phyloP scores from a whole-genome alignment of 2,113 vertebrate genomes.

The Scartelaos histophorus region DNA sequence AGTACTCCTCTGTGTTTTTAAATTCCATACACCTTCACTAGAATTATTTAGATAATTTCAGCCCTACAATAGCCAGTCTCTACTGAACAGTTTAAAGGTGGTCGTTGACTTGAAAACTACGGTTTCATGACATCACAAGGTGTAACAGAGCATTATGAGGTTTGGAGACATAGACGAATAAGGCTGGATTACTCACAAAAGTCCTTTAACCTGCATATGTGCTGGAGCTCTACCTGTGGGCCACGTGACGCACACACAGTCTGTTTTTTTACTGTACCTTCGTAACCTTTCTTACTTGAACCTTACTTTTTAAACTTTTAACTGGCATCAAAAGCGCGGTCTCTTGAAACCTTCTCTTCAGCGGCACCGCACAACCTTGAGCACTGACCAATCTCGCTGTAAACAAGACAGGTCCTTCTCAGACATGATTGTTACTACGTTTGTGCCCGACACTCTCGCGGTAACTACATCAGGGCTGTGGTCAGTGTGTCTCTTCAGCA shows the following conservation, averaged over 20 bases:
- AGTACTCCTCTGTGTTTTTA: too few species aligned
- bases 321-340: constrained; percentile 22
- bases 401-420: constrained; percentile 39
- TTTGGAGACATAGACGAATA: too few species aligned
- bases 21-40: too few species aligned
- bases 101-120: too few species aligned
- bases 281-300: not conserved
- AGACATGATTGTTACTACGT: constrained; percentile 46
- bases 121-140: too few species aligned
- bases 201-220: not conserved
- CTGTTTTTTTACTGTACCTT: not conserved
- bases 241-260: not conserved
- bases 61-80: too few species aligned
- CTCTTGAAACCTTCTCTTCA: constrained; percentile 25
- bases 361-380: constrained; percentile 32
- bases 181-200: too few species aligned
- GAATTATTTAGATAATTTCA: too few species aligned
- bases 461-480: constrained; percentile 59
- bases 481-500: constrained; percentile 64
- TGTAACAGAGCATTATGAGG: too few species aligned
- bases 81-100: too few species aligned
- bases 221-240: not conserved
- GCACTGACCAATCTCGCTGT: constrained; percentile 39
- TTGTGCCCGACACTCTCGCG: constrained; percentile 42
- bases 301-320: constrained; percentile 8